Conservation (phyloP, 2,888 invertebrate genomes). For the Aphidius colemani region DNA sequence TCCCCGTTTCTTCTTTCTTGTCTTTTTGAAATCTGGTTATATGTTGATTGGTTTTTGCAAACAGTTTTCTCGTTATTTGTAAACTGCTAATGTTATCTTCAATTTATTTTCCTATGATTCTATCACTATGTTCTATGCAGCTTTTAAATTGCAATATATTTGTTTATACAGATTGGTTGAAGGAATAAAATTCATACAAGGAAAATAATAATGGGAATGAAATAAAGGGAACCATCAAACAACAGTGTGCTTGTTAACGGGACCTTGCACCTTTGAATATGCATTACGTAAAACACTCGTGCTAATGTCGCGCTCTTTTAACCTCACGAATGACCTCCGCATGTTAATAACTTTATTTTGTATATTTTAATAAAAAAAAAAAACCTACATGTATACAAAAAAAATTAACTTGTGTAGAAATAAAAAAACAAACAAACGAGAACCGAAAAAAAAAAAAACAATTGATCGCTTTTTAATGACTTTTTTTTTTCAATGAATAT, state of each 20-base stretch:
- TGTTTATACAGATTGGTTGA: too few species aligned
- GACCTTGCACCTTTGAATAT: constrained; percentile 52
- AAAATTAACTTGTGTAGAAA: background rate
- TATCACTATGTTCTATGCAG: background rate
- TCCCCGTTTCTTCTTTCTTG: too few species aligned
- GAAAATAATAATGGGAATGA: background rate
- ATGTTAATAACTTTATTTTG: constrained; percentile 57
- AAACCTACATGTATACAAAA: background rate
- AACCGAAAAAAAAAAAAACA: too few species aligned
- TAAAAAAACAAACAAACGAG: background rate
- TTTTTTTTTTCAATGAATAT: too few species aligned
- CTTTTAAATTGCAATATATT: background rate
- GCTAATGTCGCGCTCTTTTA: constrained; percentile 51
- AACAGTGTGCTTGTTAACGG: constrained; percentile 23
- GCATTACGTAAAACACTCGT: constrained; percentile 46
- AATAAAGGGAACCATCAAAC: constrained; percentile 2
- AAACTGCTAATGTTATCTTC: background rate
- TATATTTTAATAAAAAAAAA: constrained; percentile 34
- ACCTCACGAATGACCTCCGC: constrained; percentile 48
- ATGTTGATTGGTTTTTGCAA: too few species aligned
- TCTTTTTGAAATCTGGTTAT: too few species aligned
- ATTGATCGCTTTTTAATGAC: too few species aligned
- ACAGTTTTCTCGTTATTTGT: too few species aligned
- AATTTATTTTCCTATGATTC: background rate
- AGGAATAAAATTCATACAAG: too few species aligned